These are phyloP conservation scores for Alcedo atthis DNA, from an alignment of 2,797 vertebrate genomes.

Conservation along the genomic window DNA sequence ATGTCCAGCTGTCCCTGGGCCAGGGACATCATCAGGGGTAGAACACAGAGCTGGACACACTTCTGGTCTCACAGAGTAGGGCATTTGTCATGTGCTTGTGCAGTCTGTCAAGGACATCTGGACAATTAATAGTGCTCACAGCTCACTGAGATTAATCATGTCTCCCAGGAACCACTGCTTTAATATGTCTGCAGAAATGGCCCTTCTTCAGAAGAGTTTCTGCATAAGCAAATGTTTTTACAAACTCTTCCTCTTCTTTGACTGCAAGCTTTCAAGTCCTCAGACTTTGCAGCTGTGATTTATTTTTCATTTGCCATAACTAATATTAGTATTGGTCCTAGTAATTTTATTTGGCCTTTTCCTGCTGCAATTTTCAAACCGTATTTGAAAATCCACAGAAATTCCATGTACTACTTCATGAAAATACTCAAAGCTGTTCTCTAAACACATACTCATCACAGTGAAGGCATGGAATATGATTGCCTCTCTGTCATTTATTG, in stretches of 20 bases:
- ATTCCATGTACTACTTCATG: background rate
- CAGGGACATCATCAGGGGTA: background rate
- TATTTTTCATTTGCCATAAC: background rate
- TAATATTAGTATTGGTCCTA: background rate
- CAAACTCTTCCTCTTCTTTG: background rate
- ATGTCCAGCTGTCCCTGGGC: background rate
- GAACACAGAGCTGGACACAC: background rate
- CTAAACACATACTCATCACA: background rate
- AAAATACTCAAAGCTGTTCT: background rate
- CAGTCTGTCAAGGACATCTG: background rate
- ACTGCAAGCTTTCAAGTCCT: background rate
- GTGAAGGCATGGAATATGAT: background rate
- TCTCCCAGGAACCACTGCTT: background rate
- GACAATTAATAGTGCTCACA: background rate
- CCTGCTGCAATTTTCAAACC: background rate
- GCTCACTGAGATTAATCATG: background rate
- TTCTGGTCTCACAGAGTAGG: background rate
- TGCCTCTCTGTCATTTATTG: background rate
- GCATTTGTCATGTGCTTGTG: background rate
- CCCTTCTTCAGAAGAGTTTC: background rate
- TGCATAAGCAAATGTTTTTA: background rate
- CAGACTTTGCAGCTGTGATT: background rate
- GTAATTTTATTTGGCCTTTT: slow-evolving; percentile 26
- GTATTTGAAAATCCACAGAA: background rate
- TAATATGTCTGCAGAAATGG: background rate